A percentile compares a stretch with the other conserved stretches of the same genome.
Conservation (phyloP, 2,888 invertebrate genomes). For the Polyommatus iphigenia region DNA sequence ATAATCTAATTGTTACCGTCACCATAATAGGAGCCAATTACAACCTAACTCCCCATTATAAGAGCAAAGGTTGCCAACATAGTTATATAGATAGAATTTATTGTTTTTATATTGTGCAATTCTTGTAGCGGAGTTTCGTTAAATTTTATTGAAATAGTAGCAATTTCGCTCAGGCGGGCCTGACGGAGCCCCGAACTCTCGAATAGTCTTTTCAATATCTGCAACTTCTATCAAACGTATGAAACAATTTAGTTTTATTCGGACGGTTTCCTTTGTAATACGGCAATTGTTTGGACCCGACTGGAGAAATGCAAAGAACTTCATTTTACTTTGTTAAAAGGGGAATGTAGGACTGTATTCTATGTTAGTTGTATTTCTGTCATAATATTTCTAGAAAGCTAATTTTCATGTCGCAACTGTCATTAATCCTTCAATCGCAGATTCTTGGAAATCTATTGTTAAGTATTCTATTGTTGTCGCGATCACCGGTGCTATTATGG, state of each 20-base stretch:
- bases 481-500: too few species aligned
- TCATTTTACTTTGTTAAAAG: background rate
- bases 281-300: background rate
- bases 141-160: slow-evolving; percentile 39
- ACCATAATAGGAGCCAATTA: background rate
- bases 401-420: background rate
- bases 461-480: too few species aligned
- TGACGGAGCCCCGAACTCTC: slow-evolving; percentile 39
- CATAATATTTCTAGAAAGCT: background rate
- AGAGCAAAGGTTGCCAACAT: background rate
- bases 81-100: background rate
- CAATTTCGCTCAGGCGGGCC: slow-evolving; percentile 38
- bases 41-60: background rate
- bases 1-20: too few species aligned
- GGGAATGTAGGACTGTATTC: background rate
- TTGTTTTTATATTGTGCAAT: slow-evolving; percentile 5
- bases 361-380: background rate
- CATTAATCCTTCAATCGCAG: too few species aligned
- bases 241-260: slow-evolving; percentile 22
- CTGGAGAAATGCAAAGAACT: background rate
- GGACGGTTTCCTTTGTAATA: slow-evolving; percentile 2
- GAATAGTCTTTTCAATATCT: slow-evolving; percentile 43
- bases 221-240: slow-evolving; percentile 23
- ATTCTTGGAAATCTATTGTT: too few species aligned
- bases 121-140: slow-evolving; percentile 34